Base-by-base conservation (phyloP, 2,797 vertebrate species). In the Thaleichthys pacificus region DNA sequence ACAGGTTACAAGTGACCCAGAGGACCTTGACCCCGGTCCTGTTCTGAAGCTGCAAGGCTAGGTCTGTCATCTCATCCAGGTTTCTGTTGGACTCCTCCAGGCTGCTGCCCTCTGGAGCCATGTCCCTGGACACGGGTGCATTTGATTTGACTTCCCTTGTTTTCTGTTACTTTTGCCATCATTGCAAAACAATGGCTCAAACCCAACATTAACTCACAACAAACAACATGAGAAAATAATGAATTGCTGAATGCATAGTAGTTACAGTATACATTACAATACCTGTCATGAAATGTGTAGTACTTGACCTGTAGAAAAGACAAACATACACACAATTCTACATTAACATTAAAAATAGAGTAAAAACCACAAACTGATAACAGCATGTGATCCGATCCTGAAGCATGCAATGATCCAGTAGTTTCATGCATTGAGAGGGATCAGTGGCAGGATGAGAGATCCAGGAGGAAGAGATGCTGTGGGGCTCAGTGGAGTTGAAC, bases 231-330 rank as follows among this genome's bases (percentile, higher is more conserved):
- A 69, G 5, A 19, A 69, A 26, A 32, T 8, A 15, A 65, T 35
- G 28, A 65, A n/a, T 11, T 65, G 0, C 7, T 65, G 19, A 21
- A n/a, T 38, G 19, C 15, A 35, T 35, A 26, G 26, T 12, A 64
- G 12, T 30, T 17, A 11, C 7, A 47, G 24, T 47, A 47, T 24
- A n/a, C 1, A 11, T 47, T 24, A 54, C 2, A 21, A 42, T 84
- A 91, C 91, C 91, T 88, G 89, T 92, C 91, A 71, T 91, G 91
- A 83, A 92, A 92, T 1, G 90, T 91, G 85, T 93, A 92, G 81
- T 91, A 91, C 71, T 89, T 92, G 67, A 91, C 90, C 91, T 93
- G 83, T 47, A 72, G 72, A 77, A 79, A 78, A 51, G 11, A 82
- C 74, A 69, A 42, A 47, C 12, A 82, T 76, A 69, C 42, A 83